These are phyloP conservation scores for Australoheros facetus DNA, from an alignment of 2,797 vertebrate genomes.

Conservation along the genomic window DNA sequence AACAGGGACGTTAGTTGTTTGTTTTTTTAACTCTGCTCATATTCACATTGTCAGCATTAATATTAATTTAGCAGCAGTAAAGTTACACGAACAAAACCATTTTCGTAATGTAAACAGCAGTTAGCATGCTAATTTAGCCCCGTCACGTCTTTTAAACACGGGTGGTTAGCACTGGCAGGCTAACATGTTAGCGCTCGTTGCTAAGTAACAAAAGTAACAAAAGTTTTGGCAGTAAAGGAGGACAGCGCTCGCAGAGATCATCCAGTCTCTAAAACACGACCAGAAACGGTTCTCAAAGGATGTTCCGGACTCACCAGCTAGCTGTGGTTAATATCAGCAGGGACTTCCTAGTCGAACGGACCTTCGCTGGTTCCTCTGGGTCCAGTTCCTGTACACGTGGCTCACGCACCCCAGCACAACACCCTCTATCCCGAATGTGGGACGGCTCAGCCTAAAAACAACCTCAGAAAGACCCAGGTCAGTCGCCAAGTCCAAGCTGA, in stretches of 20 bases:
- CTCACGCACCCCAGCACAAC: slow-evolving; percentile 10
- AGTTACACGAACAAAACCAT: neutral
- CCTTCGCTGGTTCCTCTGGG: neutral
- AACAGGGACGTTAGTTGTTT: neutral
- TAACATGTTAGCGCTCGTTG: neutral
- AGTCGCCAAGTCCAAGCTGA: rapidly evolving
- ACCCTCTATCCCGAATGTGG: neutral
- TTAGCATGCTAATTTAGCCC: neutral
- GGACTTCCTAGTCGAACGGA: slow-evolving; percentile 24
- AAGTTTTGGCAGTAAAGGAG: neutral
- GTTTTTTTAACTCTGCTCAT: neutral
- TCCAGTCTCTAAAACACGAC: slow-evolving; percentile 7
- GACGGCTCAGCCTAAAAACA: neutral
- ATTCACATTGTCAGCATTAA: neutral
- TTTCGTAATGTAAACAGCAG: neutral
- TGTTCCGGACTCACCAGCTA: neutral
- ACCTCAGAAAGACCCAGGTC: rapidly evolving
- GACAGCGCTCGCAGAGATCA: neutral
- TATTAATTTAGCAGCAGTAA: neutral
- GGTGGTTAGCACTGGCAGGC: neutral
- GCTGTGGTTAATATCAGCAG: slow-evolving; percentile 12
- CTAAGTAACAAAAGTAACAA: neutral
- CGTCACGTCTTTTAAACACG: neutral
- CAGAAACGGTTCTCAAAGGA: too few species aligned
- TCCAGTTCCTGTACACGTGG: slow-evolving; percentile 77